phyloP scores from a whole-genome alignment of 2,888 invertebrate species.

The Drosophila melanosoma region DNA sequence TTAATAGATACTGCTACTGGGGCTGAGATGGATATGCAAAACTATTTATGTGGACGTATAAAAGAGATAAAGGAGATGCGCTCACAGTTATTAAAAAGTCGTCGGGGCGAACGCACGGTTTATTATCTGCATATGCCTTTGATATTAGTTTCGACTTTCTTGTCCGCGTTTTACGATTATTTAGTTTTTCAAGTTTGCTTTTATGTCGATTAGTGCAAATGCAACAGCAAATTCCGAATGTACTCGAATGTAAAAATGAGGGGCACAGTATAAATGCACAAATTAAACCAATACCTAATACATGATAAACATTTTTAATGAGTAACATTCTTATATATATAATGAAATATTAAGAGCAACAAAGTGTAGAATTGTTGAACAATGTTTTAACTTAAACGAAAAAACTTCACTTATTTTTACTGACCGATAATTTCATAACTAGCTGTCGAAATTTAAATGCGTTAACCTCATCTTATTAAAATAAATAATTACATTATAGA shows the following conservation, averaged over 20 bases:
- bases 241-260: slow-evolving; percentile 25
- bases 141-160: background rate
- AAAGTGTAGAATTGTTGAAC: background rate
- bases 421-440: background rate
- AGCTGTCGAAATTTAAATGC: background rate
- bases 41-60: background rate
- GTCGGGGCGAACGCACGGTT: slow-evolving; percentile 36
- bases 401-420: background rate
- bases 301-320: background rate
- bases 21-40: background rate
- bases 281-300: background rate
- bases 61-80: slow-evolving; percentile 16
- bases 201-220: background rate
- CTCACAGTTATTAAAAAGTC: slow-evolving; percentile 50
- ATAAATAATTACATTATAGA: too few relatives aligned
- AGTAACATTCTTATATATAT: background rate
- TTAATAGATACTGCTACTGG: too few relatives aligned
- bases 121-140: background rate
- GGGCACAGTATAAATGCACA: background rate
- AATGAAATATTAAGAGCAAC: background rate
- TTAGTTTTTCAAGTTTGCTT: slow-evolving; percentile 4
- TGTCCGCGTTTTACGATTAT: slow-evolving; percentile 14
- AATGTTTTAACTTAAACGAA: background rate
- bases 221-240: slow-evolving; percentile 2
- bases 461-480: background rate